phyloP scores from a whole-genome alignment of 2,797 vertebrate species.

The Labroides dimidiatus region DNA sequence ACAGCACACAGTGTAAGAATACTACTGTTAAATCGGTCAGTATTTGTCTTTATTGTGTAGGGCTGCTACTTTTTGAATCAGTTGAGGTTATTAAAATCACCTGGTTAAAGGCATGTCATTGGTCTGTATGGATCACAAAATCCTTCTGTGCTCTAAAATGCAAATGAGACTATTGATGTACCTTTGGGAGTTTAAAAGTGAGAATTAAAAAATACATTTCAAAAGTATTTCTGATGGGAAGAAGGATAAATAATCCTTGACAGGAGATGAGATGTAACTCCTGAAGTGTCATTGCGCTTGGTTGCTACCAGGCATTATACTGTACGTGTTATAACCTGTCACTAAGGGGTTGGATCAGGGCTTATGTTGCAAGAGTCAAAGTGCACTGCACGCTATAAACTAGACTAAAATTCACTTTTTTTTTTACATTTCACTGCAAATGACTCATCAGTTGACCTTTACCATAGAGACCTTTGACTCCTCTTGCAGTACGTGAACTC shows the following conservation, averaged over 20 bases:
- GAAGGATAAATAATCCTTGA: background rate
- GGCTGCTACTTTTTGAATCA: no score
- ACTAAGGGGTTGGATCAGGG: no score
- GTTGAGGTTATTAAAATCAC: no score
- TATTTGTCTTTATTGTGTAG: no score
- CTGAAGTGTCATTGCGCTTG: slow-evolving; percentile 31
- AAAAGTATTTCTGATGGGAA: background rate
- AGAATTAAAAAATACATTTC: no score
- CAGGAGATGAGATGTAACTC: slow-evolving; percentile 9
- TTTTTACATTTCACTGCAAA: slow-evolving; percentile 43
- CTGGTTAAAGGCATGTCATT: no score
- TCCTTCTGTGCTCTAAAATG: no score
- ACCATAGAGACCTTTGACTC: slow-evolving; percentile 17
- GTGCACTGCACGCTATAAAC: background rate
- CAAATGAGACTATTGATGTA: no score
- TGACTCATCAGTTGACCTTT: slow-evolving; percentile 36
- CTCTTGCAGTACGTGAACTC: slow-evolving; percentile 13
- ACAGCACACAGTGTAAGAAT: no score
- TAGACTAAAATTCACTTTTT: background rate
- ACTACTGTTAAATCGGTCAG: no score
- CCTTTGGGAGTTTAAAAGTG: no score
- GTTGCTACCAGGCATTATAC: slow-evolving; percentile 12
- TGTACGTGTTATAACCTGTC: slow-evolving; percentile 38
- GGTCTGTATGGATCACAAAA: no score
- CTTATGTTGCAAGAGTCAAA: slow-evolving; percentile 12